These are phyloP conservation scores for Ornithoptera alexandrae DNA, from an alignment of 2,888 invertebrate species.

Conservation along the genomic window DNA sequence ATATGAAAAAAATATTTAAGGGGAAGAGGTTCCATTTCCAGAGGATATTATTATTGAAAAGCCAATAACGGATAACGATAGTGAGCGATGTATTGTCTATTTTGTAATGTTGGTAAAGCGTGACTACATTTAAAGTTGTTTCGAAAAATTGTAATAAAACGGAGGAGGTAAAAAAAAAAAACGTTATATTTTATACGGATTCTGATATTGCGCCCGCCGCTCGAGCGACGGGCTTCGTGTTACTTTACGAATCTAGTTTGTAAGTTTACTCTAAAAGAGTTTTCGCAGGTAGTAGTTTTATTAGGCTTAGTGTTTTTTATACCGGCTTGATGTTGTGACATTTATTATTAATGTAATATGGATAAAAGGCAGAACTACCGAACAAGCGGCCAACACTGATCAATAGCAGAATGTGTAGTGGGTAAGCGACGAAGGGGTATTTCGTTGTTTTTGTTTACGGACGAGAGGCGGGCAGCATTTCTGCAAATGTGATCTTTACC, in stretches of 20 bases:
- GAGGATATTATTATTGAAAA: constrained; percentile 62
- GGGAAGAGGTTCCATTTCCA: constrained; percentile 69
- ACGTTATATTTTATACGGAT: constrained; percentile 77
- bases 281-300: constrained; percentile 78
- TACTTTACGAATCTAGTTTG: constrained; percentile 73
- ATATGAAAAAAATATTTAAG: constrained; percentile 42
- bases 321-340: constrained; percentile 81
- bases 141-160: constrained; percentile 80
- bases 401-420: constrained; percentile 76
- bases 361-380: constrained; percentile 61
- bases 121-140: constrained; percentile 72
- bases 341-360: constrained; percentile 73
- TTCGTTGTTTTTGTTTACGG: constrained; percentile 54
- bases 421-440: constrained; percentile 48
- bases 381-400: constrained; percentile 69
- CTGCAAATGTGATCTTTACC: constrained; percentile 63
- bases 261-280: constrained; percentile 80
- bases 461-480: constrained; percentile 56
- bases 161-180: constrained; percentile 61
- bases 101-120: constrained; percentile 71
- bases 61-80: constrained; percentile 68
- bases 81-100: constrained; percentile 77
- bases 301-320: constrained; percentile 81
- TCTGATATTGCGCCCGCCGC: constrained; percentile 59
- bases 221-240: constrained; percentile 55